These are phyloP conservation scores for Euura saliciscinereae DNA, from an alignment of 1,140 invertebrate species.

Conservation along the genomic window DNA sequence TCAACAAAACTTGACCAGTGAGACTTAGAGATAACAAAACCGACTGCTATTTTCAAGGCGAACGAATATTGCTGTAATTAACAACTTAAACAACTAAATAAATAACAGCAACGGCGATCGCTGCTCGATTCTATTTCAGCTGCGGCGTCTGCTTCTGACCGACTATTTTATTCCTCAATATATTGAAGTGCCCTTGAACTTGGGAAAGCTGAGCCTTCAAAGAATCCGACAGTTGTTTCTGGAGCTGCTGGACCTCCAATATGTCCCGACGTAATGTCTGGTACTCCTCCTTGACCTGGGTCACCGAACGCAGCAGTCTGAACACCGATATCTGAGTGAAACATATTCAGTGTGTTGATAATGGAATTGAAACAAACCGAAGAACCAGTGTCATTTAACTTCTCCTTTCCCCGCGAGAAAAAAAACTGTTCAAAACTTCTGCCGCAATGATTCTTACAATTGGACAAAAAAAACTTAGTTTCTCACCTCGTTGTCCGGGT, in stretches of 20 bases:
- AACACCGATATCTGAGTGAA: constrained; percentile 58
- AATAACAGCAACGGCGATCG: background rate
- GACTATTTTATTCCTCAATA: constrained; percentile 51
- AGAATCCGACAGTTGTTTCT: constrained; percentile 64
- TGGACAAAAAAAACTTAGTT: background rate
- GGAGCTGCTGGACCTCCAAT: constrained; percentile 63
- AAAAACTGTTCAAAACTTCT: background rate
- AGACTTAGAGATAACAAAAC: background rate
- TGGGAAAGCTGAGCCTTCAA: constrained; percentile 55
- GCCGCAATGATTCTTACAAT: background rate
- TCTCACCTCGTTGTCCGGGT: constrained; percentile 51
- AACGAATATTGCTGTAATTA: constrained; percentile 1
- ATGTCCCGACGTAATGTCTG: constrained; percentile 65
- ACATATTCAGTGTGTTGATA: background rate
- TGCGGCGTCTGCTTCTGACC: constrained; percentile 45
- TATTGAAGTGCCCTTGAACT: constrained; percentile 55
- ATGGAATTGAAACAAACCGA: no score
- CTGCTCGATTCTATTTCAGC: constrained; percentile 37
- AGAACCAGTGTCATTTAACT: no score
- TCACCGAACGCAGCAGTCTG: constrained; percentile 62
- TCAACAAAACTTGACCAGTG: constrained; percentile 12
- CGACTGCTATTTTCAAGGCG: background rate
- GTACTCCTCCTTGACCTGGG: constrained; percentile 65
- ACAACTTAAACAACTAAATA: background rate
- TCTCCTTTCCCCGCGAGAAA: no score